Evolutionary conservation across 1,140 invertebrate genomes (phyloP).

Genomic region (Cephus cinctus): DNA sequence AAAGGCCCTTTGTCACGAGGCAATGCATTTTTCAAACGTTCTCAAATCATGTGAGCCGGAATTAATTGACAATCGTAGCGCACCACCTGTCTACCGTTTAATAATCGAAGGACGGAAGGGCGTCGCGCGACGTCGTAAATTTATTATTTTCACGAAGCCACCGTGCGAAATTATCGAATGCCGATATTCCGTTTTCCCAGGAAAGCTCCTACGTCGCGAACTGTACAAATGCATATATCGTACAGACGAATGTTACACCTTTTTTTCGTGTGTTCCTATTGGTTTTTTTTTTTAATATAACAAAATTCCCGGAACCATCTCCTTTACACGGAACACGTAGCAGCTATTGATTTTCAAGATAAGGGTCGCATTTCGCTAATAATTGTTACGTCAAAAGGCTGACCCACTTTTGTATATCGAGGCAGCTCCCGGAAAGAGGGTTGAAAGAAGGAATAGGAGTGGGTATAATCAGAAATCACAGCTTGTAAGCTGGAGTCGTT

Average conservation of each 20-base stretch:
- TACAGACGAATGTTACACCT: too few relatives aligned
- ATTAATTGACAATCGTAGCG: constrained; percentile 29
- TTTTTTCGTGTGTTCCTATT: too few relatives aligned
- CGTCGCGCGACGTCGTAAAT: background rate
- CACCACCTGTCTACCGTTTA: background rate
- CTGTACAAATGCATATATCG: too few relatives aligned
- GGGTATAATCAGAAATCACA: constrained; percentile 32
- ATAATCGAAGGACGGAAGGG: background rate
- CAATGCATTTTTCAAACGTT: constrained; percentile 23
- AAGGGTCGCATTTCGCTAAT: background rate
- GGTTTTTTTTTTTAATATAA: too few relatives aligned
- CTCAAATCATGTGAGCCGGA: constrained; percentile 19
- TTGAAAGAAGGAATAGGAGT: background rate
- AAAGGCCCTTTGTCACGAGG: too few relatives aligned
- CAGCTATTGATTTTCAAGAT: too few relatives aligned
- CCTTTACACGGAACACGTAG: too few relatives aligned
- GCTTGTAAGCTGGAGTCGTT: constrained; percentile 29
- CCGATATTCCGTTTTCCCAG: background rate
- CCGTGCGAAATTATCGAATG: background rate
- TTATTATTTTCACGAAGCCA: background rate
- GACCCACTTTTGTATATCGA: constrained; percentile 14
- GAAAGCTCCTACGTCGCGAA: background rate
- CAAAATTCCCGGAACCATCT: too few relatives aligned
- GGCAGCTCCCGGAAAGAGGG: constrained; percentile 1
- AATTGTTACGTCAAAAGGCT: background rate